phyloP scores from a whole-genome alignment of 2,888 invertebrate species.

The Dynastes hyllus region DNA sequence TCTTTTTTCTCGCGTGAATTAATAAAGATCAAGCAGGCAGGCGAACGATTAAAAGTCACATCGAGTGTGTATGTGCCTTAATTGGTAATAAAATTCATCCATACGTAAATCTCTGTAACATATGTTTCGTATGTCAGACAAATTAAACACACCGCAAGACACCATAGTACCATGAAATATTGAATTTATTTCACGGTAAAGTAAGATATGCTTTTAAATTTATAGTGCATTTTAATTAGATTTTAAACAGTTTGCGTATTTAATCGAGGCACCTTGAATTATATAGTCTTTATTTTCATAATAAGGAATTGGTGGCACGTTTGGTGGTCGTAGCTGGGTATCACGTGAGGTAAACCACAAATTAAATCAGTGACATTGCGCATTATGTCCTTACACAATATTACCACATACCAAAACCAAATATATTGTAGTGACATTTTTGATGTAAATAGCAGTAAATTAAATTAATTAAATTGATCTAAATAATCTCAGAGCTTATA shows the following conservation, averaged over 20 bases:
- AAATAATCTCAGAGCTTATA: no score
- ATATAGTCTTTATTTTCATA: no score
- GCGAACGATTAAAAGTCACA: conserved; percentile 38
- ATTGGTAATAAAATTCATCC: conserved; percentile 44
- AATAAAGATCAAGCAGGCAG: conserved; percentile 43
- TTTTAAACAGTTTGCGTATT: conserved; percentile 15
- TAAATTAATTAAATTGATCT: no score
- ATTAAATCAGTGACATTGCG: no score
- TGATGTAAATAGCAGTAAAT: no score
- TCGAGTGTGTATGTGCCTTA: conserved; percentile 31
- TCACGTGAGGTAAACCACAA: no score
- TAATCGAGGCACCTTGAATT: not conserved
- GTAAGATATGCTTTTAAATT: conserved; percentile 21
- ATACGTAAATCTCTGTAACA: conserved; percentile 41
- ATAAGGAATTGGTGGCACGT: no score
- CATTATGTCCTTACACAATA: no score
- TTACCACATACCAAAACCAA: no score
- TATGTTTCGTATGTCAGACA: conserved; percentile 36
- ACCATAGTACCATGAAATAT: conserved; percentile 26
- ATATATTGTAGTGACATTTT: no score
- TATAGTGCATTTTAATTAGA: conserved; percentile 32
- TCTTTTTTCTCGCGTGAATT: conserved; percentile 28
- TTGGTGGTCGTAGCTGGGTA: no score
- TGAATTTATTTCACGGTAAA: conserved; percentile 34
- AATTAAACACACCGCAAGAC: conserved; percentile 42